Percentiles rank a stretch among this genome's conserved stretches.
Conservation (phyloP, 2,113 vertebrate genomes). For the Pterocles burchelli region DNA sequence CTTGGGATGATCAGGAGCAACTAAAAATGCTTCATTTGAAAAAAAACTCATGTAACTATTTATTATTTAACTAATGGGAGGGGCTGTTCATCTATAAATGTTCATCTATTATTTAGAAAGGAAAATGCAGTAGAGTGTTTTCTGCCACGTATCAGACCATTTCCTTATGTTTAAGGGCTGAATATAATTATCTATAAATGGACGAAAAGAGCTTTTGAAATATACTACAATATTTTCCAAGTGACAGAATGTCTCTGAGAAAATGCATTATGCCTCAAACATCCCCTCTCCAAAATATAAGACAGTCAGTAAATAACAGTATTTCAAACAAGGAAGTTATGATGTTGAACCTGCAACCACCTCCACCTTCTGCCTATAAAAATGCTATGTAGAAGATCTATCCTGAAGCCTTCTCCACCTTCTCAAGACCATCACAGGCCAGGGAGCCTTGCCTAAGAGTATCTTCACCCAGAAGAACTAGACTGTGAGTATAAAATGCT, state of each 20-base stretch:
- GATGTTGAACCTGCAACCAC: neutral
- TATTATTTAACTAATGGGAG: conserved; percentile 9
- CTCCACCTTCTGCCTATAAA: neutral
- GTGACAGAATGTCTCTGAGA: neutral
- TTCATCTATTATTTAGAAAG: conserved; percentile 26
- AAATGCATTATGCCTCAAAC: neutral
- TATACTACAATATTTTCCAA: neutral
- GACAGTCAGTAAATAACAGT: neutral
- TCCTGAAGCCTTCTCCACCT: neutral
- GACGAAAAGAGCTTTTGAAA: neutral
- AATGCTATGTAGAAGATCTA: neutral
- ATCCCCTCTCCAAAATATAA: neutral
- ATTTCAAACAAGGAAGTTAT: neutral
- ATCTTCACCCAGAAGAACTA: neutral
- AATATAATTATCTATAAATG: neutral
- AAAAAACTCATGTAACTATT: conserved; percentile 1
- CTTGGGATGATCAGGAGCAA: neutral
- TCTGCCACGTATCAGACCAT: neutral
- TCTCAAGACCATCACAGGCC: fast-evolving
- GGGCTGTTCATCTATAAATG: neutral
- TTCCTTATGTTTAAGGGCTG: neutral
- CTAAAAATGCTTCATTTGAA: neutral
- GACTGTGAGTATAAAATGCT: neutral
- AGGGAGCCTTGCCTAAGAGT: neutral
- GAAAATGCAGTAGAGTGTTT: neutral